Percentiles rank a stretch among this genome's conserved stretches.
Evolutionary conservation across 2,888 invertebrate genomes (phyloP).

Genomic region (Leptarthrus brevirostris): DNA sequence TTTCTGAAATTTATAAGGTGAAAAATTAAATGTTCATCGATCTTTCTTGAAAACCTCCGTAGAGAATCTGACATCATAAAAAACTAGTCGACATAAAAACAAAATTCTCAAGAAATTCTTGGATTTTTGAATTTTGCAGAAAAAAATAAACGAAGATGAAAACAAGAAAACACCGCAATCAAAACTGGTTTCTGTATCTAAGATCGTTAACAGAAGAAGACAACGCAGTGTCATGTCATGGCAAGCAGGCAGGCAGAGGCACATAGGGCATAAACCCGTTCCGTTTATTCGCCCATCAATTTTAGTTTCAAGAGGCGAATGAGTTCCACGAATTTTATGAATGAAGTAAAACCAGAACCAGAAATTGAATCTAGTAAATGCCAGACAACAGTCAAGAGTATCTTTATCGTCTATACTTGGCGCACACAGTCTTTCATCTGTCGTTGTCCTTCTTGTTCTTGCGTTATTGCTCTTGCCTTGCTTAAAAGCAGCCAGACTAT

Average conservation of each 20-base stretch:
- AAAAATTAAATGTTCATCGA: no score
- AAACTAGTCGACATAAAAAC: background rate
- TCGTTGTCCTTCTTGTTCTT: no score
- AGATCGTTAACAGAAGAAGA: background rate
- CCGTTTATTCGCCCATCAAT: constrained; percentile 34
- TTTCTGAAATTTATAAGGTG: background rate
- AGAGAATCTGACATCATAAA: background rate
- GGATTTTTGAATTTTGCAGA: background rate
- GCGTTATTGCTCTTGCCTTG: no score
- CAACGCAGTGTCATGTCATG: no score
- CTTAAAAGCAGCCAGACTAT: no score
- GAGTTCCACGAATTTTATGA: constrained; percentile 45
- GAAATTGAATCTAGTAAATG: constrained; percentile 38
- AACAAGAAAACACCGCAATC: background rate
- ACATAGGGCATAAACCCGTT: constrained; percentile 32
- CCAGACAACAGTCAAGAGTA: constrained; percentile 22
- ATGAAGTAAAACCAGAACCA: constrained; percentile 45
- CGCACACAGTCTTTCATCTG: no score
- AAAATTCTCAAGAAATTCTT: background rate
- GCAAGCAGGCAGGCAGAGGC: no score
- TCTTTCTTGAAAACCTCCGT: background rate
- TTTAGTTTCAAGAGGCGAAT: constrained; percentile 43
- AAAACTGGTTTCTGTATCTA: constrained; percentile 4
- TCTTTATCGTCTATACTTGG: no score
- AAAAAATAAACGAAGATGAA: background rate